Evolutionary conservation across 2,113 vertebrate genomes (phyloP), one percentile per base, ranked within the genome.

Genomic region (Oryzias curvinotus): DNA sequence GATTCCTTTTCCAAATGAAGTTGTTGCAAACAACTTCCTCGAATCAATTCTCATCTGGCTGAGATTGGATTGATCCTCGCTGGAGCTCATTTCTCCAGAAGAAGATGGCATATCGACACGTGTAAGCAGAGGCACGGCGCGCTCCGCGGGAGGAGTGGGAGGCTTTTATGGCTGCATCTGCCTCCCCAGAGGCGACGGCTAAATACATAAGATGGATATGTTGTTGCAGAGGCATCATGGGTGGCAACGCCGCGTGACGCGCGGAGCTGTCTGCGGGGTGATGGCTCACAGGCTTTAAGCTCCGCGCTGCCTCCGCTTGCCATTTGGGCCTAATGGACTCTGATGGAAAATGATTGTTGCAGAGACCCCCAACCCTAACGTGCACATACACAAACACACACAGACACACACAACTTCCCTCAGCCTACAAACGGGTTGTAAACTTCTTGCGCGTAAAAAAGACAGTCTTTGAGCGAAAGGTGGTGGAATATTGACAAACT

Each of bases 291-390:
- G 60, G 75, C 72, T 86, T 85, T 65, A 56, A 58, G 67, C 59
- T 75, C 49, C 25, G 53, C 50, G 69, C 65, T 57, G 71, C 66
- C 62, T 73, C 69, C 62, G 45, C 55, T 52, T 74, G 71, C 66
- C 70, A 78, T 80, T 81, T 79, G 66, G 73, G 69, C 62, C 73
- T 81, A 80, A 85, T 85, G 72, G 80, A 80, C 74, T 60, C 66
- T 82, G 82, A 77, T 80, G 76, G 84, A 82, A 85, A 83, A 83
- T 80, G 80, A 85, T 76, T 61, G 75, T 68, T 81, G 65, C 82
- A 78, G 68, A 48, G 65, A 69, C 82, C 81, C 85, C 21, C 21
- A 81, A 79, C 45, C n/a, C 85, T 79, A 57, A 57, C 70, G 15
- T 5, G 15, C 52, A 19, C 50, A 5, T 48, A 21, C 48, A 16